phyloP scores from a whole-genome alignment of 2,113 vertebrate genomes.

The Bos indicus region DNA sequence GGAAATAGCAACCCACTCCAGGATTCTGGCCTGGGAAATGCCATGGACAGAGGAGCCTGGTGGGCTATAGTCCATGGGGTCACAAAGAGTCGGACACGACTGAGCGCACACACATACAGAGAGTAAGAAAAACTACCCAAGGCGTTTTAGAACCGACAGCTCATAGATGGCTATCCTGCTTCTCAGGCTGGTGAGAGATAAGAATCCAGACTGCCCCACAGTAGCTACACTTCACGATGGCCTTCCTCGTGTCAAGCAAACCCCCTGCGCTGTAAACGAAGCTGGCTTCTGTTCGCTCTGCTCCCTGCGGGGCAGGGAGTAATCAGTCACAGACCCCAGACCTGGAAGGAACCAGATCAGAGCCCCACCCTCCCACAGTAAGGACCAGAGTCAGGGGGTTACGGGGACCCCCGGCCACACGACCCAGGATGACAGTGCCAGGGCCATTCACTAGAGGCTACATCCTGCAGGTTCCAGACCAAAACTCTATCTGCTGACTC shows the following conservation, averaged over 20 bases:
- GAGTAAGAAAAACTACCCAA: not conserved
- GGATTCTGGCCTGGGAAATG: not conserved
- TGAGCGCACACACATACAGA: not conserved
- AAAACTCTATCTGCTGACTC: not conserved
- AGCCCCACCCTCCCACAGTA: rapidly evolving
- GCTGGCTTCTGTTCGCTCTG: not conserved
- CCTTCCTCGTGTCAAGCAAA: not conserved
- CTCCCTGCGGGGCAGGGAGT: not conserved
- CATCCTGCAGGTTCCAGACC: not conserved
- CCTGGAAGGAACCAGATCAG: not conserved
- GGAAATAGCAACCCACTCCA: not conserved
- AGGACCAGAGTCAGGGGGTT: not conserved
- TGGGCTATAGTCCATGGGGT: not conserved
- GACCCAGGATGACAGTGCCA: no score
- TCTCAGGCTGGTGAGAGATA: not conserved
- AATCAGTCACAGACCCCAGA: not conserved
- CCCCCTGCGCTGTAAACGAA: not conserved
- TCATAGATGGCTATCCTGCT: not conserved
- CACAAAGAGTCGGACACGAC: rapidly evolving
- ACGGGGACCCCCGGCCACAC: rapidly evolving
- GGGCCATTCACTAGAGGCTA: no score
- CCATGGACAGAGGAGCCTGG: not conserved
- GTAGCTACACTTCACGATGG: not conserved
- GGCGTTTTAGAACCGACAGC: not conserved
- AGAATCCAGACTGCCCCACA: not conserved